Percentiles rank a stretch among this genome's conserved stretches.
Conservation (phyloP, 2,888 invertebrate species). For the Aporophyla nigra region DNA sequence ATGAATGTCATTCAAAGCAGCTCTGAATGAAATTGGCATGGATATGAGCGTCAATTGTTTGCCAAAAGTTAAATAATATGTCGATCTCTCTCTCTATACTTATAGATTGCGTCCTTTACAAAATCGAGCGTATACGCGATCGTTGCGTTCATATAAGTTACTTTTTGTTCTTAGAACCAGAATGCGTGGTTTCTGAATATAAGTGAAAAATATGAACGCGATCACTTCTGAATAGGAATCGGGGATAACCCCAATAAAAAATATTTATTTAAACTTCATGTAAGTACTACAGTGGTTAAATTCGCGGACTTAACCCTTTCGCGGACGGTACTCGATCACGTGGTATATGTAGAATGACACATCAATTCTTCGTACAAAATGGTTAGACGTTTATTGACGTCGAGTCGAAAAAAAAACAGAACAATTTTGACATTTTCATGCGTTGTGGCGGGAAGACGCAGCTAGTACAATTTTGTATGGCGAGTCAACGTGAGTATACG, state of each 20-base stretch:
- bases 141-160: neutral
- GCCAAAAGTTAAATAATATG: constrained; percentile 11
- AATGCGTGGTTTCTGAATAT: neutral
- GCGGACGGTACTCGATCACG: too few species aligned
- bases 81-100: neutral
- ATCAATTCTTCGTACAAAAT: too few species aligned
- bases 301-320: too few species aligned
- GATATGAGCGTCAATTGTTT: neutral
- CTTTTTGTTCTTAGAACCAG: neutral
- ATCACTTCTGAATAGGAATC: neutral
- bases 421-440: too few species aligned
- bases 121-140: neutral
- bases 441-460: too few species aligned
- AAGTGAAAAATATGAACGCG: neutral
- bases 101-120: neutral
- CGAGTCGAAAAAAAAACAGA: too few species aligned
- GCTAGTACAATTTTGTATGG: too few species aligned
- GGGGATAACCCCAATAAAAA: neutral
- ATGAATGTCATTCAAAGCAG: neutral
- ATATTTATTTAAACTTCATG: neutral
- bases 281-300: too few species aligned
- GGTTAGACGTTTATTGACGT: too few species aligned
- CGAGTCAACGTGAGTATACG: too few species aligned
- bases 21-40: constrained; percentile 11
- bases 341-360: too few species aligned